A percentile compares a stretch with the other conserved stretches of the same genome.
Conservation (phyloP, 2,113 vertebrate genomes). For the Vidua chalybeata region DNA sequence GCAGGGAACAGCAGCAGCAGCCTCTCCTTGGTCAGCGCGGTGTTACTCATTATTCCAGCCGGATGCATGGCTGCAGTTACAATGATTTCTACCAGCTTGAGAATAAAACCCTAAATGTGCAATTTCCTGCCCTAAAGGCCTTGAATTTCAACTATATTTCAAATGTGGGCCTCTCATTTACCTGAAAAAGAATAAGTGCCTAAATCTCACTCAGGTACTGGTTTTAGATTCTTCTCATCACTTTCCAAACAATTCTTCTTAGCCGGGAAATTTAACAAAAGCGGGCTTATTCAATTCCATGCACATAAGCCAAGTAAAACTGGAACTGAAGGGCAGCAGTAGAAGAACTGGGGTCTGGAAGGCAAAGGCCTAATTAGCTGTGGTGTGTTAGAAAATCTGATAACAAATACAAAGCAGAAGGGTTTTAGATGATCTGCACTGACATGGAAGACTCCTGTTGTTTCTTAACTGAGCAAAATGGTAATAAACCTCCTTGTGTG, state of each 20-base stretch:
- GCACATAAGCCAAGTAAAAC: not conserved
- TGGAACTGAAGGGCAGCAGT: not conserved
- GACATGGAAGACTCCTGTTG: not conserved
- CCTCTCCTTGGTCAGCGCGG: accelerated
- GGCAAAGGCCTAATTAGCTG: conserved; percentile 5
- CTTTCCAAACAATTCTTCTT: not conserved
- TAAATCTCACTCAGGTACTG: not conserved
- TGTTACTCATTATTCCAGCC: not conserved
- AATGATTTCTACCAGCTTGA: conserved; percentile 25
- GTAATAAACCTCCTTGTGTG: not conserved
- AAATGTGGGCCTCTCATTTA: not conserved
- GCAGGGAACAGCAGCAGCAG: not conserved
- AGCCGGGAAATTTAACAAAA: not conserved
- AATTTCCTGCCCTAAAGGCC: conserved; percentile 38
- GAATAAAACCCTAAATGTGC: conserved; percentile 27
- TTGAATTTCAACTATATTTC: not conserved
- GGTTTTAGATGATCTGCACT: not conserved
- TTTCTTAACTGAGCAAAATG: not conserved
- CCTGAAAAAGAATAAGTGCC: not conserved
- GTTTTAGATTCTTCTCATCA: not conserved
- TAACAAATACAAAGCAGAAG: not conserved
- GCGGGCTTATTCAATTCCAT: not conserved
- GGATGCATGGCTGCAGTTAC: not conserved
- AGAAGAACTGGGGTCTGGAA: not conserved
- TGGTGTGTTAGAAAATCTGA: not conserved